Base-by-base conservation (phyloP, 2,113 vertebrate species). In the Bubo scandiacus region DNA sequence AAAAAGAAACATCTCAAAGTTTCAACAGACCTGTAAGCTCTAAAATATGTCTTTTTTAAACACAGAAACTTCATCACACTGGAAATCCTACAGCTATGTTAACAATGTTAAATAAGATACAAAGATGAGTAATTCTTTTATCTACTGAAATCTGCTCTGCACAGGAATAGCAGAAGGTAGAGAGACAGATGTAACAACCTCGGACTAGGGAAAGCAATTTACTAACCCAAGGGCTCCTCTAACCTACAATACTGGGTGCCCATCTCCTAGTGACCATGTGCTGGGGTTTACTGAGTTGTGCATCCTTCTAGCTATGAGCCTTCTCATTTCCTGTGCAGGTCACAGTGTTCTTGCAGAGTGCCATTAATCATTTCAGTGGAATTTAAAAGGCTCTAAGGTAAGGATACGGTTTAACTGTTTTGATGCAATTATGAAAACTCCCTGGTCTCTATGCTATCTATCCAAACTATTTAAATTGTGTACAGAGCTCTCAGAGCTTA, bases 401-500 rank as follows among this genome's bases (percentile, higher is more conserved):
- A 65, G 22, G 38, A 58, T 6, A 16, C 5, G 25, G 8, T 29
- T 66, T 38, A 81, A 72, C 10, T 49, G 9, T 30, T 73, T 73
- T 79, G 40, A 25, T 70, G 74, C 78, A 58, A 72, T 36, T 43
- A 27, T 65, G 34, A 62, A 85, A 91, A 85, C 15, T 51, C 38
- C 16, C 30, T 73, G 65, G 18, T 63, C 66, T 45, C 30, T 57
- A 26, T 12, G 9, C 30, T 72, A 29, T 11, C 32, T 68, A 57
- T 16, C 12, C 52, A 80, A 36, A 54, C 10, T 13, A 51, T 8
- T 38, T 23, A 23, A 70, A 36, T 2, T 27, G 21, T 13, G 49
- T 15, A 45, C 17, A 67, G 80, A 58, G 38, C 45, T 81, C 94
- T 81, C 29, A 32, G 54, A 74, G 63, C 93, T 92, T 97, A 99